Evolutionary conservation across 2,888 invertebrate species (phyloP).

Genomic region (Lithophane socia): DNA sequence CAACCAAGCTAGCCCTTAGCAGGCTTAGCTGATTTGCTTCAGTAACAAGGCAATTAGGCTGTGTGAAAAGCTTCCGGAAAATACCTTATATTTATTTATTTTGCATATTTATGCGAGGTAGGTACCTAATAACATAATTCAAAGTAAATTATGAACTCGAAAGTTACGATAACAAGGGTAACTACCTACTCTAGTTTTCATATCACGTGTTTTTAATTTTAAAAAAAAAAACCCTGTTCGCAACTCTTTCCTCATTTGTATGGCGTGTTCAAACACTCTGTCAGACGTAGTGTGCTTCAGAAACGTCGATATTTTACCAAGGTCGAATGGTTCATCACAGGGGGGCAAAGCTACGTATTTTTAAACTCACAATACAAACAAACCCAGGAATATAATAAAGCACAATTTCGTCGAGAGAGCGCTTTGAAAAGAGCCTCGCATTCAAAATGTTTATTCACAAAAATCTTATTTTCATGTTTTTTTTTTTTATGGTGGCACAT

Average conservation of each 20-base stretch:
- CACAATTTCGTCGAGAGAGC: constrained; percentile 50
- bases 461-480: constrained; percentile 61
- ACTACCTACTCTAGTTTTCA: constrained; percentile 6
- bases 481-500: constrained; percentile 49
- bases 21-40: background rate
- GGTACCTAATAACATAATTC: background rate
- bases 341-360: constrained; percentile 59
- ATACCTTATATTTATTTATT: background rate
- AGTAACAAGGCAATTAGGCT: background rate
- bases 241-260: constrained; percentile 21
- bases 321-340: constrained; percentile 21
- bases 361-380: constrained; percentile 67
- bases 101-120: background rate
- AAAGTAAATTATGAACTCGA: constrained; percentile 26
- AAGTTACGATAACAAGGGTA: constrained; percentile 19
- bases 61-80: background rate
- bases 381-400: constrained; percentile 55
- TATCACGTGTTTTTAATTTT: constrained; percentile 7
- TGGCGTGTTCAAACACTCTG: constrained; percentile 11
- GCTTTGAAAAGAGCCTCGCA: constrained; percentile 60
- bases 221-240: too few species aligned
- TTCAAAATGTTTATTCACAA: constrained; percentile 60
- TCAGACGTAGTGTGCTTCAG: constrained; percentile 3
- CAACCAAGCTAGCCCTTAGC: too few species aligned
- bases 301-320: constrained; percentile 9